Base-by-base conservation (phyloP, 2,888 invertebrate genomes). In the Ypsolopha sequella region DNA sequence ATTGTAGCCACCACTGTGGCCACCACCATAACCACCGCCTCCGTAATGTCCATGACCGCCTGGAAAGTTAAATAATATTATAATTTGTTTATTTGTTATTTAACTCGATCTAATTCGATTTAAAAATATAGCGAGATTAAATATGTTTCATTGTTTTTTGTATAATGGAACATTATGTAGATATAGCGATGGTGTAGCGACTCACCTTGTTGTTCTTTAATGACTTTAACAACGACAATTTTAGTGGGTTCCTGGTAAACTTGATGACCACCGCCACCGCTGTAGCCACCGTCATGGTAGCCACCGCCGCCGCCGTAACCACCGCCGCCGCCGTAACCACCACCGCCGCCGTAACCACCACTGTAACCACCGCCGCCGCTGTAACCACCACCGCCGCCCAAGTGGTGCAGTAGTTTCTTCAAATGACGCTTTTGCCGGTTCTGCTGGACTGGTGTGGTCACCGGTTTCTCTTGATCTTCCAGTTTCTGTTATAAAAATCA, bases 401-500 rank as follows among this genome's bases (percentile, higher is more conserved):
- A 1, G 59, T 56, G 1, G 70, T 66, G 34, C 24, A 75, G 53
- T 1, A 73, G 49, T 34, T 64, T 60, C 41, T 68, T 66, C 47
- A 64, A 53, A 10, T 75, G 57, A 41, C 70, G 70, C 3, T 84
- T 70, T 56, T 77, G 81, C 55, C 80, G 73, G 50, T 82, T 68
- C 55, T 73, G 79, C 14, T 58, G 61, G 8, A n/a, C 38, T 1
- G 36, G 52, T 9, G 9, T 45, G 11, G 10, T 13, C 33, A 56
- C 54, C 36, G 62, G 54, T 45, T 58, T 60, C n/a, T 62, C 64
- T 63, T 84, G 84, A 35, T 85, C 82, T 69, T 84, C 80, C 47
- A 84, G 64, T 74, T 76, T 84, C 85, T 85, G 66, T 49, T 58
- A 59, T 53, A 52, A 41, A 24, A 49, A n/a, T 24, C 43, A 8